Base-by-base conservation (phyloP, 2,113 vertebrate species). In the Notarius lentiginosus region DNA sequence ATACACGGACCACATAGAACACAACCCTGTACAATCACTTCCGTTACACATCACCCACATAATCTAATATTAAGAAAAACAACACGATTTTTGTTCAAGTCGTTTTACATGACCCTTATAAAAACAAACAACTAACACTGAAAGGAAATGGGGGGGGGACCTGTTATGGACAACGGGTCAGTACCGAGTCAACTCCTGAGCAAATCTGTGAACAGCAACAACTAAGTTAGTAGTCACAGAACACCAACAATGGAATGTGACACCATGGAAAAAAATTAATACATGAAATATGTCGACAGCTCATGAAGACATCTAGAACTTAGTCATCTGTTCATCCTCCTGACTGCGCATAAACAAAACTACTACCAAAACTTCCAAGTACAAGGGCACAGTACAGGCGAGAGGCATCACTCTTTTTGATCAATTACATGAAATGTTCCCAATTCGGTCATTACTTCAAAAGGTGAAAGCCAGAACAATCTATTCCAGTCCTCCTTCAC, bases 111-210 rank as follows among this genome's bases (percentile, higher is more conserved):
- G 82, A 84, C 75, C 84, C 61, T 87, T 72, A 73, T 49, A 51
- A 84, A 41, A 41, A 41, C 3, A 41, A 84, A 82, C 86, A 86
- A 88, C 82, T 79, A 85, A 85, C 89, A 87, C 83, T 49, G 53
- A 83, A 82, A 87, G 58, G 58, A 86, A 84, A 41, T 30, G 51
- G 30, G 65, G 41, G 34, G 41, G 41, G 4, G 77, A 85, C 53
- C 12, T 8, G 68, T 79, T 30, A 84, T 56, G 75, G 65, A 84
- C 55, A 18, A 85, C 7, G 18, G 30, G 66, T 63, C 55, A 75
- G 51, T 58, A 55, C n/a, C 6, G 17, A n/a, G 75, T 18, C 18
- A 49, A 72, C 30, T 86, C 77, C 79, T 82, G 53, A 24, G 79
- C 55, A 66, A 86, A 86, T 60, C 63, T n/a, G 14, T 80, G 30